Base-by-base conservation (phyloP, 2,888 invertebrate genomes). In the Argynnis bischoffii region DNA sequence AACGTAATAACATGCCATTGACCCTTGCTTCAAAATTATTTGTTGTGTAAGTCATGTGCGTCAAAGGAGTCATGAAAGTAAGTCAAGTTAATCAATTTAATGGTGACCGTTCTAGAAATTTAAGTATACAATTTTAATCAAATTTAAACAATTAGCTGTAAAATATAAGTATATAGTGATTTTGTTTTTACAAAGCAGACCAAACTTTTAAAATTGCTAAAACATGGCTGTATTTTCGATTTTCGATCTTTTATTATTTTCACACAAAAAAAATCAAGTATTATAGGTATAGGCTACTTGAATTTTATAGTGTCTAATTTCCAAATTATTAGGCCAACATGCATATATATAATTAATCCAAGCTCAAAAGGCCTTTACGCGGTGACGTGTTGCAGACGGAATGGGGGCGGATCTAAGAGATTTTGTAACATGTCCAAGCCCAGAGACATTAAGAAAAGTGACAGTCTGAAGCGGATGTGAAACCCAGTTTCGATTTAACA, bases 391-490 rank as follows among this genome's bases (percentile, higher is more conserved):
- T 78, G 71, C 54, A 55, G 71, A 80, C 84, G 84, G 86, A 86
- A 79, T 85, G 78, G 69, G 74, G 82, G 79, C 86, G 85, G 82
- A 78, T 78, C 80, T 79, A 74, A 76, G 67, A 72, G 75, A 84
- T 89, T 89, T 88, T 88, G 82, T 88, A 89, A 90, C 80, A 67
- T 55, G 55, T 51, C 70, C 64, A 72, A 60, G 74, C 63, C 71
- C 76, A 72, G 74, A 70, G 73, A 70, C 69, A 67, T 74, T 75
- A 73, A 81, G 74, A 81, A 82, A 86, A 86, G 85, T 81, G 82
- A 87, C 80, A 82, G 78, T 67, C 66, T 72, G 74, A 76, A 69
- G 74, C 81, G 81, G 80, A 82, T 81, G 76, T 77, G 26, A 59
- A 63, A 63, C 46, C 41, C 46, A 41, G 41, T 57, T 46, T 57